Conservation (phyloP, 2,797 vertebrate genomes). For the Thripadectes ignobilis region DNA sequence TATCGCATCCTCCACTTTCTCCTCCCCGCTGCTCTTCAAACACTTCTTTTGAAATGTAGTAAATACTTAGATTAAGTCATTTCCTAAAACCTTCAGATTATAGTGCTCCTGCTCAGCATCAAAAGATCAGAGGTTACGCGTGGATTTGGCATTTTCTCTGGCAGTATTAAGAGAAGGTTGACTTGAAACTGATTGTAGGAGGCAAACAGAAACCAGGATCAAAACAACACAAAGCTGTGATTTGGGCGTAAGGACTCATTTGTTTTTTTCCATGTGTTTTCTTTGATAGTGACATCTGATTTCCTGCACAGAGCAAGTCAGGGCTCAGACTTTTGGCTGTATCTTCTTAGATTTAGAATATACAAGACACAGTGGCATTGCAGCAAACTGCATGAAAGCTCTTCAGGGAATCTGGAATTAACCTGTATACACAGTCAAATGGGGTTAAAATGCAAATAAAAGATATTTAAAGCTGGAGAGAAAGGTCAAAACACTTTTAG, state of each 20-base stretch:
- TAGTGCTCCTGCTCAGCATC: slow-evolving; percentile 30
- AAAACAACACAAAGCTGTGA: slow-evolving; percentile 46
- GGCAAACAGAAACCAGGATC: background rate
- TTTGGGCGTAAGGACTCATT: slow-evolving; percentile 31
- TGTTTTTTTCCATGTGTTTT: slow-evolving; percentile 21
- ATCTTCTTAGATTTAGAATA: background rate
- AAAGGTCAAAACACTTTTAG: background rate
- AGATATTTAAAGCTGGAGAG: background rate
- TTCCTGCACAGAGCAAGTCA: slow-evolving; percentile 17
- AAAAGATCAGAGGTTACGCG: slow-evolving; percentile 45
- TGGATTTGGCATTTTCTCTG: slow-evolving; percentile 44
- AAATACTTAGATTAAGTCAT: slow-evolving; percentile 65
- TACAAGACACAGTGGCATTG: background rate
- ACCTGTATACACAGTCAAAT: background rate
- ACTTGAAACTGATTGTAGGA: slow-evolving; percentile 53
- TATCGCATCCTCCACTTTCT: background rate
- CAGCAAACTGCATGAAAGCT: background rate
- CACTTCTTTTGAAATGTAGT: slow-evolving; percentile 47
- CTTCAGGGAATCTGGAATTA: background rate
- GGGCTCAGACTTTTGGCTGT: slow-evolving; percentile 12
- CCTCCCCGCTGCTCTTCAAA: slow-evolving; percentile 31
- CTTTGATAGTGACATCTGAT: slow-evolving; percentile 58
- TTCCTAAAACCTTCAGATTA: slow-evolving; percentile 63
- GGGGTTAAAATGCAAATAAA: slow-evolving; percentile 17
- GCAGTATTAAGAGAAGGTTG: slow-evolving; percentile 28